Conservation (phyloP, 2,113 vertebrate genomes). For the Phaethornis superciliosus region DNA sequence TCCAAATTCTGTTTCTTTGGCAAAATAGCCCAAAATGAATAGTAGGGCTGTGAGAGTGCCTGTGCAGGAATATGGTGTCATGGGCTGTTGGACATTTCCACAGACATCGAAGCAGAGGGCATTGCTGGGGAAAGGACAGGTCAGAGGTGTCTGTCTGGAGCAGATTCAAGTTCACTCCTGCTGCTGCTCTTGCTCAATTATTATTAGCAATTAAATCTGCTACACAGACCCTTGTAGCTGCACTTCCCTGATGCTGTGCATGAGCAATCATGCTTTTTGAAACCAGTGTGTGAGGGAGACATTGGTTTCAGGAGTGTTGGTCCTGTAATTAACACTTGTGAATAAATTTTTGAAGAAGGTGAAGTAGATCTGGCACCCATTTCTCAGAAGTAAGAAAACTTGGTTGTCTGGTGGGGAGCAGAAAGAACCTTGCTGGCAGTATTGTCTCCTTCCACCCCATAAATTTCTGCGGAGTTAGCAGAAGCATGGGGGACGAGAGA, state of each 20-base stretch:
- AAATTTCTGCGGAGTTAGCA: neutral
- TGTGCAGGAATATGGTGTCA: accelerated
- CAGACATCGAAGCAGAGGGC: neutral
- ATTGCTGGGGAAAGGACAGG: neutral
- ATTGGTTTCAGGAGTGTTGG: neutral
- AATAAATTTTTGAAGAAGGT: neutral
- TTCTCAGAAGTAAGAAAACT: neutral
- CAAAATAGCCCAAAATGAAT: neutral
- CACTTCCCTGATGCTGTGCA: neutral
- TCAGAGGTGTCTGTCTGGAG: neutral
- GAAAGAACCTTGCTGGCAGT: accelerated
- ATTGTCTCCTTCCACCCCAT: neutral
- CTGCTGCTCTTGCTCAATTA: neutral
- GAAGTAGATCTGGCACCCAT: neutral
- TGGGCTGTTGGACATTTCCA: neutral
- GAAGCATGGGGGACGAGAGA: neutral
- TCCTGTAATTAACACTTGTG: neutral
- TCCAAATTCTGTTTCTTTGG: neutral
- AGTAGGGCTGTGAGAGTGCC: neutral
- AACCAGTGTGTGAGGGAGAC: neutral
- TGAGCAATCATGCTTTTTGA: neutral
- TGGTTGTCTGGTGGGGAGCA: neutral
- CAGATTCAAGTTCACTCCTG: neutral
- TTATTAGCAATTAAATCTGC: neutral
- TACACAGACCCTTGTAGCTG: neutral